These are phyloP conservation scores for Alouatta palliata DNA, from an alignment of 2,113 vertebrate genomes.

Conservation along the genomic window DNA sequence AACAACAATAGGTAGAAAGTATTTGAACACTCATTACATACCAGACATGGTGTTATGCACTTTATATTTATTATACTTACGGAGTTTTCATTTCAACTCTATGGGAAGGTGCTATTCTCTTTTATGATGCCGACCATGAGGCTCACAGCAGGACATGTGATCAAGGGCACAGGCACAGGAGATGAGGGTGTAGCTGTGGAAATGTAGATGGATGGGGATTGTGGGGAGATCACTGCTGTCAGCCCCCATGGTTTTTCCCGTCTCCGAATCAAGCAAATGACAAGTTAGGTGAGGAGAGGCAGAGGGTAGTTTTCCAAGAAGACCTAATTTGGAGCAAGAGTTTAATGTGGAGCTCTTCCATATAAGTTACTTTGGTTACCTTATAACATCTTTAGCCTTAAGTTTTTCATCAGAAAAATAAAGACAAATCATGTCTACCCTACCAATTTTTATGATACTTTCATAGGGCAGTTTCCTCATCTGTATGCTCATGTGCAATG, in stretches of 20 bases:
- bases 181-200: too few relatives aligned
- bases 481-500: background rate
- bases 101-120: background rate
- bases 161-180: background rate
- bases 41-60: background rate
- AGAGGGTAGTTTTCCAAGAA: background rate
- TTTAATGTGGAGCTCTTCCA: background rate
- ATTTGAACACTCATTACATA: background rate
- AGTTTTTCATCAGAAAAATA: background rate
- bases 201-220: background rate
- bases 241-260: background rate
- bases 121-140: background rate
- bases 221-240: background rate
- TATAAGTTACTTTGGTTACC: background rate
- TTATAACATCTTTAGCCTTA: background rate
- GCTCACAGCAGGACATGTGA: background rate
- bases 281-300: background rate
- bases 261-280: background rate
- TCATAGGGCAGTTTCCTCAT: background rate
- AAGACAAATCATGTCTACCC: background rate
- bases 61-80: background rate
- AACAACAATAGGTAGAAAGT: background rate
- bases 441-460: background rate
- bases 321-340: background rate
- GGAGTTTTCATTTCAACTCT: background rate